Evolutionary conservation across 2,113 vertebrate genomes (phyloP).

Genomic region (Leptodactylus fuscus): DNA sequence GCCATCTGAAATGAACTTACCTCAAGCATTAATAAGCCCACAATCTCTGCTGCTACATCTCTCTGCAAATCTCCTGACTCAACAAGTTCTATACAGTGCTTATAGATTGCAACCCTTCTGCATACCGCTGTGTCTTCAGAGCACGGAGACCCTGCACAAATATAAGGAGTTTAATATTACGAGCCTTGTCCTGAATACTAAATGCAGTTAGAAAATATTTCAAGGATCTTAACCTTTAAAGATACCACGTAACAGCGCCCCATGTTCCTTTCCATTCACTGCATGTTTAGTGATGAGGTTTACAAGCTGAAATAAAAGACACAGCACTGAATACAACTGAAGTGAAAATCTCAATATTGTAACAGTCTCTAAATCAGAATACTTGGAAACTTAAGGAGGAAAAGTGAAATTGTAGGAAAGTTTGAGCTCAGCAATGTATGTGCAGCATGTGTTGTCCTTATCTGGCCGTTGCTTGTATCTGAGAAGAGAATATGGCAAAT

Average conservation of each 20-base stretch:
- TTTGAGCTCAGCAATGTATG: too few relatives aligned
- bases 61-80: slow-evolving; percentile 90
- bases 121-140: slow-evolving; percentile 75
- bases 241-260: slow-evolving; percentile 82
- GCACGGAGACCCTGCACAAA: slow-evolving; percentile 82
- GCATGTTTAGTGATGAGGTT: slow-evolving; percentile 83
- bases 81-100: slow-evolving; percentile 84
- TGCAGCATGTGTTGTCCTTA: too few relatives aligned
- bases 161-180: not conserved
- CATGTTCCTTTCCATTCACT: slow-evolving; percentile 81
- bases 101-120: slow-evolving; percentile 84
- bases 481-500: too few relatives aligned
- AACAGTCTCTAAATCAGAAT: too few relatives aligned
- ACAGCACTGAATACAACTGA: not conserved
- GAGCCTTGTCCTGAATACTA: too few relatives aligned
- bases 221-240: slow-evolving; percentile 82
- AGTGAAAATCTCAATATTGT: too few relatives aligned
- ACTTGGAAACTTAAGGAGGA: too few relatives aligned
- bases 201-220: not conserved
- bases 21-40: slow-evolving; percentile 94
- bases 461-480: too few relatives aligned
- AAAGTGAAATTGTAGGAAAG: too few relatives aligned
- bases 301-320: slow-evolving; percentile 62
- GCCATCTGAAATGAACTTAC: too few relatives aligned
- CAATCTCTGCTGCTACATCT: slow-evolving; percentile 86